Evolutionary conservation across 2,113 vertebrate genomes (phyloP).

Genomic region (Gavialis gangeticus): DNA sequence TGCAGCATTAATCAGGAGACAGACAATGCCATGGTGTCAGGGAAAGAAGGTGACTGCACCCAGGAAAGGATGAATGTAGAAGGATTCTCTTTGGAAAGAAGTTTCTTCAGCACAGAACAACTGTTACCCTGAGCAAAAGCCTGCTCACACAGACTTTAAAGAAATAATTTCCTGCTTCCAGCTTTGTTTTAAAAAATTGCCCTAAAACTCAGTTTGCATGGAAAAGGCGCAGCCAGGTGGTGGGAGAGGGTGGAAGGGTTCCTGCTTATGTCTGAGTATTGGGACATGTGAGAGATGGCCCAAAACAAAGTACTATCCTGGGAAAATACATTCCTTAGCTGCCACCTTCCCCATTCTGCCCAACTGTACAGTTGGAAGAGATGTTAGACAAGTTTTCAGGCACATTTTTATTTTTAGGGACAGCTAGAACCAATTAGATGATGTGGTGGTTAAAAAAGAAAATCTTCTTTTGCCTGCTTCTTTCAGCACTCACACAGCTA

Average conservation of each 20-base stretch:
- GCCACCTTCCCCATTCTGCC: not conserved
- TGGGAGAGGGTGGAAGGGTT: not conserved
- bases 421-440: not conserved
- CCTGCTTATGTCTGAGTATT: not conserved
- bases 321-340: not conserved
- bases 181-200: not conserved
- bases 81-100: not conserved
- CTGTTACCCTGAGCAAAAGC: not conserved
- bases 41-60: not conserved
- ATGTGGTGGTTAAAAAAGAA: not conserved
- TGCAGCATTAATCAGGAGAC: not conserved
- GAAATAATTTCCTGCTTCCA: not conserved
- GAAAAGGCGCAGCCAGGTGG: not conserved
- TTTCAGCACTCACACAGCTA: not conserved
- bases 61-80: not conserved
- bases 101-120: not conserved
- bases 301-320: not conserved
- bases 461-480: not conserved
- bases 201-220: not conserved
- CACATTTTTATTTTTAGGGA: not conserved
- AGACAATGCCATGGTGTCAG: rapidly evolving
- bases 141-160: not conserved
- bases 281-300: not conserved
- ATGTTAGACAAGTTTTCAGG: not conserved
- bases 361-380: not conserved